Base-by-base conservation (phyloP, 2,797 vertebrate genomes). In the Sylvia borin region DNA sequence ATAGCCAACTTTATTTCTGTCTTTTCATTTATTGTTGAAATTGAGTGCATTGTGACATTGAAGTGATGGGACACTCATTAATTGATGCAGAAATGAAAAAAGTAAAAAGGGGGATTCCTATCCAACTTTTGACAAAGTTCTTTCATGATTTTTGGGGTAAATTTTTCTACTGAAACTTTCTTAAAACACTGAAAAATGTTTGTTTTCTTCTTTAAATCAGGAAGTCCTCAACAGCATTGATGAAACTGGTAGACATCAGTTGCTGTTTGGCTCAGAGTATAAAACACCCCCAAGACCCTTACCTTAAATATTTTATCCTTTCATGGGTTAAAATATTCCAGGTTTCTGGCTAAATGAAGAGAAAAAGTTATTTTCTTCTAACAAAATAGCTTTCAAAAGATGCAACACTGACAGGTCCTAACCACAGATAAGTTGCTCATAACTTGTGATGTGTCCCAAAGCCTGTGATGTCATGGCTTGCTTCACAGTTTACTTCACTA, bases 51-150 rank as follows among this genome's bases (percentile, higher is more conserved):
- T 34, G 57, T 72, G 62, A 38, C 7, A 45, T 7, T 55, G 48
- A 54, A 42, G n/a, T 31, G 27, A 38, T 8, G 16, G 43, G 25
- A 32, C 0, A 0, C 3, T 80, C 8, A 2, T 45, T 10, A 57
- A 38, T 5, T 43, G 32, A 67, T 65, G 29, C 21, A 79, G 38
- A 67, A 53, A 60, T 32, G 2, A 45, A 38, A 51, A 58, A 71
- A 24, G 1, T 24, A 34, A 76, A 42, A 48, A 15, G 11, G 6
- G 22, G 2, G 18, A 29, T 64, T 88, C 17, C 2, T 54, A 5
- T 47, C 5, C 2, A 32, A n/a, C 24, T 18, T 27, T 53, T 55
- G 9, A 22, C 4, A 25, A 40, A 62, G 32, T 9, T 77, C 5
- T 72, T 60, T 29, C 34, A 34, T 5, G 8, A 3, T 6, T 40